A percentile compares a stretch with the other conserved stretches of the same genome.
These are phyloP conservation scores for Trachelus stipa DNA, from an alignment of 2,888 invertebrate species.

Conservation along the genomic window DNA sequence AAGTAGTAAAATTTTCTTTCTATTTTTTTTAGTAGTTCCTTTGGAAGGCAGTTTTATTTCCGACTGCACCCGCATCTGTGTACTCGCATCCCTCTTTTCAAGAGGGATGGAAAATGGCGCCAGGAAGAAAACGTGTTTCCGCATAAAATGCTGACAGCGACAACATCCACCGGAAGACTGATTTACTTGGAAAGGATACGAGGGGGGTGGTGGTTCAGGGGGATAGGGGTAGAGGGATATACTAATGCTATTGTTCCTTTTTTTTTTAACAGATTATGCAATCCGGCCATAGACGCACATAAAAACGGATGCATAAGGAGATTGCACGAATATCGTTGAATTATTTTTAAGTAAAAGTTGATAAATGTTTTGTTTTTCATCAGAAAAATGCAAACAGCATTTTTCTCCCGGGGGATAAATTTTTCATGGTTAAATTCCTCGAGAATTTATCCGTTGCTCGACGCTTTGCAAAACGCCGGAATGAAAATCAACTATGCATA, in stretches of 20 bases:
- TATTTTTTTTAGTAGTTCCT: no score
- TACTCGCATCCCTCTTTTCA: neutral
- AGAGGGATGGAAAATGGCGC: neutral
- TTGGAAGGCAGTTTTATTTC: no score
- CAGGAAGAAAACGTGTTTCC: neutral
- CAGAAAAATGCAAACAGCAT: slow-evolving; percentile 1
- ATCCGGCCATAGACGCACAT: neutral
- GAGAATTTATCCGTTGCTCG: slow-evolving; percentile 5
- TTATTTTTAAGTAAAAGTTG: neutral
- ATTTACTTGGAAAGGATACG: slow-evolving; percentile 4
- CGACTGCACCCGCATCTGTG: neutral
- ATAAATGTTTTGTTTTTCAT: neutral
- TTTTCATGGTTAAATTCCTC: neutral
- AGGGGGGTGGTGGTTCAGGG: neutral
- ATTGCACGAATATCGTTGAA: neutral
- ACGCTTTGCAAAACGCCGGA: neutral
- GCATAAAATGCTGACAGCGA: neutral
- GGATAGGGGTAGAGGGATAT: neutral
- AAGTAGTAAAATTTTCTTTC: no score
- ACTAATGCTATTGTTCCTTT: no score
- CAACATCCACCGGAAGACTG: slow-evolving; percentile 14
- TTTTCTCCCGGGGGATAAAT: neutral
- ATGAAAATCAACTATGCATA: slow-evolving; percentile 12
- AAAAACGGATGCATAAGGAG: neutral
- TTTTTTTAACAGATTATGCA: neutral